Base-by-base conservation (phyloP, 2,113 vertebrate species). In the Ammodytes dubius region DNA sequence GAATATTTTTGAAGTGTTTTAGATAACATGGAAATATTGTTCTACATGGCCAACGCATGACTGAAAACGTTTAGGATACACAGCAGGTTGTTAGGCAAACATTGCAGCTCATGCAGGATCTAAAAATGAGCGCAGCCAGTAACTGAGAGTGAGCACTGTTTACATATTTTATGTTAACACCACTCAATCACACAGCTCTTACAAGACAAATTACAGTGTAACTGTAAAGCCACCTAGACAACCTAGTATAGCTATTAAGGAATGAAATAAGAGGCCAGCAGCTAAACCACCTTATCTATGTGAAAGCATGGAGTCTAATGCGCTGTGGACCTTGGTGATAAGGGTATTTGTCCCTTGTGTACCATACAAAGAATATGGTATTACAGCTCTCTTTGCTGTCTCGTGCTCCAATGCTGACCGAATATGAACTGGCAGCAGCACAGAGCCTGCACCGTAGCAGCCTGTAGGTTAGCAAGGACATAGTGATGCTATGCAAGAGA, bases 271-370 rank as follows among this genome's bases (percentile, higher is more conserved):
- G 53, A 59, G 49, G 46, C 61, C 65, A 56, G 60, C 15, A 73
- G 50, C 71, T 74, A 39, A 45, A 57, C 50, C 58, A 19, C 52
- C 52, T 83, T 77, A 75, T 74, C 56, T 75, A 43, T 82, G 54
- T 77, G 58, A 80, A 82, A 83, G 60, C 71, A 88, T 27, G 27
- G 27, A 27, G 77, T 85, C 86, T 74, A 83, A 81, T 65, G 27
- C 74, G 81, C 63, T 74, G 47, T 81, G 64, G 79, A 88, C 84
- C 73, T 68, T 54, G 37, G 63, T 63, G 77, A 85, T 89, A 52
- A 81, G 68, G 68, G 59, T 87, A 82, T 85, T 88, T 87, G 77
- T 87, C 72, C 74, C 82, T 64, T 63, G 86, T 82, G 83, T 50
- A 71, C 50, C 82, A 45, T 52, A 78, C 74, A 83, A 49, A 63